Percentiles rank a stretch among this genome's conserved stretches.
phyloP scores from a whole-genome alignment of 1,140 invertebrate genomes.

The Helicoverpa armigera region DNA sequence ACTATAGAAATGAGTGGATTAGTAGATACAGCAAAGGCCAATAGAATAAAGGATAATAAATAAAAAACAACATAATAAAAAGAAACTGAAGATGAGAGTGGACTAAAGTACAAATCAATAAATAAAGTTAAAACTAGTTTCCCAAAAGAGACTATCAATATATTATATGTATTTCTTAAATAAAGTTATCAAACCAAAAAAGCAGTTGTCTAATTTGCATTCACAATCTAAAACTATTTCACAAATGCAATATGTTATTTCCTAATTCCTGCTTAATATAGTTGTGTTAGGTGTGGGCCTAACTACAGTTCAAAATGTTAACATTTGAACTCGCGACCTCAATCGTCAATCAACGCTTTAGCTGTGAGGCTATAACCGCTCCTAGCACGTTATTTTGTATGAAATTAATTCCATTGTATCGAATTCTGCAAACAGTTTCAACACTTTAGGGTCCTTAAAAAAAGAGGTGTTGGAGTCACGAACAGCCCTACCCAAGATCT shows the following conservation, averaged over 20 bases:
- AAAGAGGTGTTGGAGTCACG: not conserved
- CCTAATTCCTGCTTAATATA: not conserved
- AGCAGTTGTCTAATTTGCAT: too few relatives aligned
- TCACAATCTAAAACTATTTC: not conserved
- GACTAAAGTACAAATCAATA: too few relatives aligned
- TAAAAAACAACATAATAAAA: too few relatives aligned
- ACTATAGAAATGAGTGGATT: too few relatives aligned
- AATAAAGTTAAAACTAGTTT: too few relatives aligned
- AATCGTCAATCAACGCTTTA: conserved; percentile 39
- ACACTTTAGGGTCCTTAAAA: conserved; percentile 9
- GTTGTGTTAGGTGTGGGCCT: conserved; percentile 9
- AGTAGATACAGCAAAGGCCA: too few relatives aligned
- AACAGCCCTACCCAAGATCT: not conserved
- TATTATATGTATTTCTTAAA: too few relatives aligned
- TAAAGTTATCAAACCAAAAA: too few relatives aligned
- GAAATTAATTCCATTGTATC: conserved; percentile 11
- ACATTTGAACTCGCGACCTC: conserved; percentile 32
- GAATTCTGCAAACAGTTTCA: not conserved
- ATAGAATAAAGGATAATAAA: too few relatives aligned
- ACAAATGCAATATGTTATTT: not conserved
- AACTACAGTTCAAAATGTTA: conserved; percentile 37
- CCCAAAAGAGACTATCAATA: too few relatives aligned
- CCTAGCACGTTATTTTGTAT: conserved; percentile 23
- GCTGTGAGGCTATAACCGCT: not conserved
- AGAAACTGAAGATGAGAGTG: too few relatives aligned